Percentiles rank a stretch among this genome's conserved stretches.
Evolutionary conservation across 2,888 invertebrate genomes (phyloP).

Genomic region (Nemotelus pantherinus): DNA sequence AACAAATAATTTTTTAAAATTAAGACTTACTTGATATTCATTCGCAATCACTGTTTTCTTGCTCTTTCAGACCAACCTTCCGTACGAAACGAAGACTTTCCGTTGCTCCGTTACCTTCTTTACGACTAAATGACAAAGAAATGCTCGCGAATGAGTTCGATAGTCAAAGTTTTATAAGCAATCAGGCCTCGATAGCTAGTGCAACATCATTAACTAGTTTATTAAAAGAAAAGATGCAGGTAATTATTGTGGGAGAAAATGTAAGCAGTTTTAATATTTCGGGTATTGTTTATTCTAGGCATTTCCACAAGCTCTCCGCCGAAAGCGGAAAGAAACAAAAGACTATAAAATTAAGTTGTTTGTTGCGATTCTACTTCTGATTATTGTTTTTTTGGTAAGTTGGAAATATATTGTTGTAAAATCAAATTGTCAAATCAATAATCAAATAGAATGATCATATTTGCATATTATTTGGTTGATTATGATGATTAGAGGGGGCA

Average conservation of each 20-base stretch:
- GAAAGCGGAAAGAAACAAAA: slow-evolving; percentile 73
- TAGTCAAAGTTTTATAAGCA: slow-evolving; percentile 63
- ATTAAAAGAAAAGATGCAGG: slow-evolving; percentile 84
- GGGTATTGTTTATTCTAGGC: slow-evolving; percentile 67
- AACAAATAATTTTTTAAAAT: no score
- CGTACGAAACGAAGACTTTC: slow-evolving; percentile 74
- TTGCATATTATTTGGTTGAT: no score
- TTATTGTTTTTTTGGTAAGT: slow-evolving; percentile 76
- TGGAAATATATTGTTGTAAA: background rate
- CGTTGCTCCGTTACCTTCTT: slow-evolving; percentile 69
- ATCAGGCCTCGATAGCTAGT: slow-evolving; percentile 79
- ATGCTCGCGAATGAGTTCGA: slow-evolving; percentile 67
- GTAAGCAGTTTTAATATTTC: background rate
- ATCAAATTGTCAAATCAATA: background rate
- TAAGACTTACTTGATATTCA: no score
- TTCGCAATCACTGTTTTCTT: no score
- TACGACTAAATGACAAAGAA: slow-evolving; percentile 68
- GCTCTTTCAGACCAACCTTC: slow-evolving; percentile 69
- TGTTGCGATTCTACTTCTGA: slow-evolving; percentile 81
- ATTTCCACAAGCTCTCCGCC: slow-evolving; percentile 77
- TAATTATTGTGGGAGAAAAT: slow-evolving; percentile 56
- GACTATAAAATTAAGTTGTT: slow-evolving; percentile 85
- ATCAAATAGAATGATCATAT: no score
- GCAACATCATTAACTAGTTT: slow-evolving; percentile 86
- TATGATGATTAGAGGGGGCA: no score